phyloP scores from a whole-genome alignment of 2,797 vertebrate genomes.

The Coendou prehensilis region DNA sequence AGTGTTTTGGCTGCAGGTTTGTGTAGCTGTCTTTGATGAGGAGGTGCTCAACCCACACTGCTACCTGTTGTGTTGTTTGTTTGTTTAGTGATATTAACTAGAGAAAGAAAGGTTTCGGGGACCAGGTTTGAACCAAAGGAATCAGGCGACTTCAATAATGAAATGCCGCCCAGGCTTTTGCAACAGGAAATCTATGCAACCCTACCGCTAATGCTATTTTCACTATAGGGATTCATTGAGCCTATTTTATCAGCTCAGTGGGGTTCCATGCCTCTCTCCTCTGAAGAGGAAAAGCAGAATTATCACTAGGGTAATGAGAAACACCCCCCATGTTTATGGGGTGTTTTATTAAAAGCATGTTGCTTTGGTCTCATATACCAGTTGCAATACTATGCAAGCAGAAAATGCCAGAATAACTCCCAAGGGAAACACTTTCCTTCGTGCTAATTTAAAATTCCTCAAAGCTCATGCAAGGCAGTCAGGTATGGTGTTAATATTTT shows the following conservation, averaged over 20 bases:
- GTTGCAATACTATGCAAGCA: conserved; percentile 41
- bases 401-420: conserved; percentile 69
- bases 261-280: conserved; percentile 72
- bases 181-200: conserved; percentile 56
- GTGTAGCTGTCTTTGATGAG: background rate
- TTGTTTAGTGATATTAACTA: conserved; percentile 69
- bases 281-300: conserved; percentile 60
- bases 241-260: conserved; percentile 81
- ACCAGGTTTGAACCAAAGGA: conserved; percentile 52
- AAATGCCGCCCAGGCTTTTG: conserved; percentile 66
- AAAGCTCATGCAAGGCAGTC: conserved; percentile 24
- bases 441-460: conserved; percentile 77
- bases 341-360: conserved; percentile 76
- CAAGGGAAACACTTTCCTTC: conserved; percentile 66
- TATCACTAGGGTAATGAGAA: conserved; percentile 74
- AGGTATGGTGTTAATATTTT: conserved; percentile 73
- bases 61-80: conserved; percentile 25
- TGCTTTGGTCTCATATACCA: conserved; percentile 66
- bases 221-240: conserved; percentile 51
- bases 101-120: conserved; percentile 66
- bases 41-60: conserved; percentile 54
- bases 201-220: conserved; percentile 41
- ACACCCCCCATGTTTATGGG: conserved; percentile 44
- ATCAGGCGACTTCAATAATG: conserved; percentile 71
- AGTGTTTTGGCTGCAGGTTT: conserved; percentile 67